Evolutionary conservation across 2,888 invertebrate genomes (phyloP).

Genomic region (Bellardia bayeri): DNA sequence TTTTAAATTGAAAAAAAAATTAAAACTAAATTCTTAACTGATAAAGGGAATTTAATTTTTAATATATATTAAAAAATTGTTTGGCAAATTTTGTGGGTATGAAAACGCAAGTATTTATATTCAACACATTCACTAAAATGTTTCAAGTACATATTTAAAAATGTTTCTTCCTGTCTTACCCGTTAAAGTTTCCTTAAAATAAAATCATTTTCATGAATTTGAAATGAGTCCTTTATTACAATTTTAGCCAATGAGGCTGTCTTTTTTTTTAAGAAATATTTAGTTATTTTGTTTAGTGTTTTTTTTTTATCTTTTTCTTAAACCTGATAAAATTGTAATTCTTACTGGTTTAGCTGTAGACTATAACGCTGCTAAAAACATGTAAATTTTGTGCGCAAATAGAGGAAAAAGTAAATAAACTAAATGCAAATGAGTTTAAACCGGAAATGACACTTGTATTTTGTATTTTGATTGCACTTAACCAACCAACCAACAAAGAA

Average conservation of each 20-base stretch:
- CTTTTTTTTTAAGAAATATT: not conserved
- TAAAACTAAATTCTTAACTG: not conserved
- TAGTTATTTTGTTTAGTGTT: constrained; percentile 20
- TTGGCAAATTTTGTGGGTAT: no score
- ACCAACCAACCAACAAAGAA: constrained; percentile 42
- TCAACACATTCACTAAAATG: not conserved
- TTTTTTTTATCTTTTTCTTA: constrained; percentile 20
- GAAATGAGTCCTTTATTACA: not conserved
- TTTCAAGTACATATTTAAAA: not conserved
- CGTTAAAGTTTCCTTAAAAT: not conserved
- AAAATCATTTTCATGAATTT: constrained; percentile 29
- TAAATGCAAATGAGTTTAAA: constrained; percentile 73
- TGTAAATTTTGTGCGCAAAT: constrained; percentile 33
- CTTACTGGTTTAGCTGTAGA: not conserved
- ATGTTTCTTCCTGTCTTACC: not conserved
- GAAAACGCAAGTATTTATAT: no score
- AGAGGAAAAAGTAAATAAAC: constrained; percentile 38
- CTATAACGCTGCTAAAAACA: not conserved
- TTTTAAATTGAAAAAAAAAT: not conserved
- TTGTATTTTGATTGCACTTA: constrained; percentile 67
- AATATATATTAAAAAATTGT: no score
- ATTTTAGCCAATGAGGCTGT: not conserved
- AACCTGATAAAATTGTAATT: not conserved
- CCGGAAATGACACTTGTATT: constrained; percentile 72
- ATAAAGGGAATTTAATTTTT: not conserved